A percentile compares a stretch with the other conserved stretches of the same genome.
These are phyloP conservation scores for Diaphora mendica DNA, from an alignment of 2,888 invertebrate species.

Conservation along the genomic window DNA sequence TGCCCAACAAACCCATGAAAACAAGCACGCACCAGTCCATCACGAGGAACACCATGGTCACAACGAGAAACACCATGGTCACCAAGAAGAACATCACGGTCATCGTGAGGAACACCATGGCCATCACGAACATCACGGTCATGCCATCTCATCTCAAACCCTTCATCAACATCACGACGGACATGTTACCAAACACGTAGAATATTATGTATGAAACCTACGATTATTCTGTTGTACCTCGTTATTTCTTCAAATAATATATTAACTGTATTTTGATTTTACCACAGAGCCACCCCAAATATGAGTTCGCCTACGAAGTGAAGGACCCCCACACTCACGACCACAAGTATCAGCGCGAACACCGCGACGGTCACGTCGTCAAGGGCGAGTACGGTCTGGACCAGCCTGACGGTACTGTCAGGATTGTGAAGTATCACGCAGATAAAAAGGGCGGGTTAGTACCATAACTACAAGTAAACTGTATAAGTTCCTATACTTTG, in stretches of 20 bases:
- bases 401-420: conserved; percentile 43
- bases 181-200: conserved; percentile 49
- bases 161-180: conserved; percentile 49
- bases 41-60: too few relatives aligned
- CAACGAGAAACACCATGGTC: too few relatives aligned
- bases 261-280: too few relatives aligned
- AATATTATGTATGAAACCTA: conserved; percentile 51
- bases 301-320: conserved; percentile 77
- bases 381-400: conserved; percentile 42
- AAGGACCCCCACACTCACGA: conserved; percentile 80
- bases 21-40: too few relatives aligned
- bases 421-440: conserved; percentile 41
- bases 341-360: conserved; percentile 77
- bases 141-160: too few relatives aligned
- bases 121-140: too few relatives aligned
- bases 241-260: too few relatives aligned
- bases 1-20: too few relatives aligned
- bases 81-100: too few relatives aligned
- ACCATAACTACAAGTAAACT: conserved; percentile 4
- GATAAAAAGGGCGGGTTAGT: conserved; percentile 43
- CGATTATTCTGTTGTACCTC: too few relatives aligned
- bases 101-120: too few relatives aligned
- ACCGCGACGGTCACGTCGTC: conserved; percentile 52
- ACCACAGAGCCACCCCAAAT: conserved; percentile 59
- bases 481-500: neutral